Evolutionary conservation across 2,888 invertebrate genomes (phyloP).

Genomic region (Melipona beecheii): DNA sequence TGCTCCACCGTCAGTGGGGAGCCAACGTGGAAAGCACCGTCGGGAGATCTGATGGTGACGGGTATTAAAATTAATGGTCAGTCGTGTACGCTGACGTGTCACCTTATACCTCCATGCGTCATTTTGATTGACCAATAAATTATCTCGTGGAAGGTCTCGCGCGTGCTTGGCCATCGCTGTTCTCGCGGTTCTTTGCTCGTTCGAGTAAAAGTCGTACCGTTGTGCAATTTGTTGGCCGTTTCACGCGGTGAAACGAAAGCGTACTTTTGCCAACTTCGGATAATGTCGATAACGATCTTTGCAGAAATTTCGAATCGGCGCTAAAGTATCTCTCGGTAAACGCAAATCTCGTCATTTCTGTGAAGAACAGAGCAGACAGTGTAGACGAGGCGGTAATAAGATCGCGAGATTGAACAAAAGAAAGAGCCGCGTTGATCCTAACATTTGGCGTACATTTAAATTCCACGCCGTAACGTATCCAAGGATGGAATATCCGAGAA

Average conservation of each 20-base stretch:
- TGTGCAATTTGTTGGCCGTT: slow-evolving; percentile 46
- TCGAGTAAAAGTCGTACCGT: slow-evolving; percentile 51
- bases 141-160: slow-evolving; percentile 75
- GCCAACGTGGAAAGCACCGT: slow-evolving; percentile 67
- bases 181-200: slow-evolving; percentile 59
- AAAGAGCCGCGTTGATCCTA: neutral
- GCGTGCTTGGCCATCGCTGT: slow-evolving; percentile 57
- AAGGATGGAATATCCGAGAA: slow-evolving; percentile 13
- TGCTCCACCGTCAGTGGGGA: slow-evolving; percentile 50
- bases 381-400: no score
- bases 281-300: slow-evolving; percentile 12
- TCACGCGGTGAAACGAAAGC: slow-evolving; percentile 21
- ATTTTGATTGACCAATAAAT: slow-evolving; percentile 84
- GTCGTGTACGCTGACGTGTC: slow-evolving; percentile 82
- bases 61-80: slow-evolving; percentile 83
- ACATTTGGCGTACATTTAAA: neutral
- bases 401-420: neutral
- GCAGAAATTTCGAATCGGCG: neutral
- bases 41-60: slow-evolving; percentile 78
- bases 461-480: neutral
- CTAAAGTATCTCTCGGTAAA: neutral
- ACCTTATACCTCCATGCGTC: slow-evolving; percentile 83
- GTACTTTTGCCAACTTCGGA: neutral
- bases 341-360: neutral
- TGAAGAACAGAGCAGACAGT: no score